These are phyloP conservation scores for Atherinosoma microstoma DNA, from an alignment of 2,797 vertebrate genomes.

Conservation along the genomic window DNA sequence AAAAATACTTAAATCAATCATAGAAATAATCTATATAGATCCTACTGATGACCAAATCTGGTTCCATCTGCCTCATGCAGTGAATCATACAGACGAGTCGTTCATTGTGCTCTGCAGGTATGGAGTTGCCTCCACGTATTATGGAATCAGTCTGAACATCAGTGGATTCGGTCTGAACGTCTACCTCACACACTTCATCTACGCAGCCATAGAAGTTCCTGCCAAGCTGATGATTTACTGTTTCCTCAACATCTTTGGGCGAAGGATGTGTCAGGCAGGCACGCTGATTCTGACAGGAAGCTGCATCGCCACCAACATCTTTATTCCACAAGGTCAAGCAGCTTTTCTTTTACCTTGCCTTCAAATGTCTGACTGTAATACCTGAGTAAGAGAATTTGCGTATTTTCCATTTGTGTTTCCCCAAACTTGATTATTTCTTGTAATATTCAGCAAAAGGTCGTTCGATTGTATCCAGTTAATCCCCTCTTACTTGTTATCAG, in stretches of 20 bases:
- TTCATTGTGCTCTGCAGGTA: slow-evolving; percentile 79
- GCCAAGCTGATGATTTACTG: slow-evolving; percentile 83
- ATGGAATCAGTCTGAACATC: slow-evolving; percentile 89
- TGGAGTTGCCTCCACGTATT: slow-evolving; percentile 89
- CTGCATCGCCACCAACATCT: slow-evolving; percentile 80
- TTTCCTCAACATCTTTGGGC: slow-evolving; percentile 79
- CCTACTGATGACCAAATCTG: no score
- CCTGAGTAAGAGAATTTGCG: not conserved
- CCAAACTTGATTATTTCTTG: not conserved
- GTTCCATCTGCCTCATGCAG: not conserved
- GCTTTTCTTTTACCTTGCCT: not conserved
- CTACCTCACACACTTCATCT: slow-evolving; percentile 91
- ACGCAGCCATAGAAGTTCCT: slow-evolving; percentile 87
- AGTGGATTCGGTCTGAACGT: slow-evolving; percentile 85
- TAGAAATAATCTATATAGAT: not conserved
- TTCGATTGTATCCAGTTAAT: not conserved
- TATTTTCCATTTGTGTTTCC: no score
- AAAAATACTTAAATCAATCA: not conserved
- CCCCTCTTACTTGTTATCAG: not conserved
- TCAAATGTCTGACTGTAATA: not conserved
- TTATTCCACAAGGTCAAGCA: slow-evolving; percentile 48
- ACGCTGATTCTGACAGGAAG: slow-evolving; percentile 77
- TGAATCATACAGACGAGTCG: not conserved
- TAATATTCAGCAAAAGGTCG: not conserved
- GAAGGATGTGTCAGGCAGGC: slow-evolving; percentile 80